Percentiles rank a stretch among this genome's conserved stretches.
Evolutionary conservation across 2,888 invertebrate genomes (phyloP).

Genomic region (Mythimna albipuncta): DNA sequence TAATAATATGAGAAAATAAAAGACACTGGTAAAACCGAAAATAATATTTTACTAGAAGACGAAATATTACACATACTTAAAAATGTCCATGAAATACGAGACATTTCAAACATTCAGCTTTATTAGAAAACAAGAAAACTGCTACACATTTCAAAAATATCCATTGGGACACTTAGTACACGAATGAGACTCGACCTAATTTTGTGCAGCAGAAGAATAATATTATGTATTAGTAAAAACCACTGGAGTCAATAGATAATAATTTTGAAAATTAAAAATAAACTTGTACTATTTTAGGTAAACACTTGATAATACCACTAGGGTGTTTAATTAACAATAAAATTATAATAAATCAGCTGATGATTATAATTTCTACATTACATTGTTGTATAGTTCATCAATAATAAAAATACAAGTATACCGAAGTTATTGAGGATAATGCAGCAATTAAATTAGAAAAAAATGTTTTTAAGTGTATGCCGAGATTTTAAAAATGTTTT

Average conservation of each 20-base stretch:
- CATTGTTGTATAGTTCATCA: constrained; percentile 48
- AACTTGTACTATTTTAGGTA: constrained; percentile 76
- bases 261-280: constrained; percentile 67
- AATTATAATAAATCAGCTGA: constrained; percentile 51
- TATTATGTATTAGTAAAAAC: constrained; percentile 59
- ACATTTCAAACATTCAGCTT: constrained; percentile 78
- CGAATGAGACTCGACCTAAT: constrained; percentile 65
- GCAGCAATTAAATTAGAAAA: constrained; percentile 31
- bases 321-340: constrained; percentile 42
- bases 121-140: constrained; percentile 78
- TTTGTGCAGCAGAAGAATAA: constrained; percentile 75
- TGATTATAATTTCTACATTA: constrained; percentile 54
- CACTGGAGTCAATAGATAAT: constrained; percentile 63
- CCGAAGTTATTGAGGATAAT: constrained; percentile 46
- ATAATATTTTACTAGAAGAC: constrained; percentile 90
- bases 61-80: constrained; percentile 86
- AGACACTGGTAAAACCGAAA: constrained; percentile 83
- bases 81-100: constrained; percentile 78
- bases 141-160: constrained; percentile 80
- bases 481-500: constrained; percentile 40
- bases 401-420: constrained; percentile 52
- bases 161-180: constrained; percentile 78
- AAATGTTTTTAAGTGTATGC: constrained; percentile 22
- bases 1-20: constrained; percentile 62
- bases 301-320: constrained; percentile 66